These are phyloP conservation scores for Octomys mimax DNA, from an alignment of 2,797 vertebrate genomes.

Conservation along the genomic window DNA sequence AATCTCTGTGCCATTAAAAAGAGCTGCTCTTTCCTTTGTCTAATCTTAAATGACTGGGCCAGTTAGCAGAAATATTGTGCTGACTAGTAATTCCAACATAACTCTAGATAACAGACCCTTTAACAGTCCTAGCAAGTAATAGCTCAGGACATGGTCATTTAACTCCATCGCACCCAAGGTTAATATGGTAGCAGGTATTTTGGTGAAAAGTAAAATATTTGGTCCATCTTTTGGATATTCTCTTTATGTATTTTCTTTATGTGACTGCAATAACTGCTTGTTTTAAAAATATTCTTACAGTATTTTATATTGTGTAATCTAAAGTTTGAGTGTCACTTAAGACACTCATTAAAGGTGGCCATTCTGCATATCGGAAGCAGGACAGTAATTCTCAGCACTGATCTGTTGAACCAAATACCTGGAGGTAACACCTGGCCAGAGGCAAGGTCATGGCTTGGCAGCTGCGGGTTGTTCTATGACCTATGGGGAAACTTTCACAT, in stretches of 20 bases:
- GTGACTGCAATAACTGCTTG: not conserved
- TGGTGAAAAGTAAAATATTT: not conserved
- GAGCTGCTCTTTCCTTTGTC: not conserved
- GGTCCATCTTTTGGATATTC: not conserved
- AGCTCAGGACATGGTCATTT: not conserved
- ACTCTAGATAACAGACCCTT: not conserved
- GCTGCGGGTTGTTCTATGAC: not conserved
- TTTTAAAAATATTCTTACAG: slow-evolving; percentile 16
- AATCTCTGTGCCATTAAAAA: not conserved
- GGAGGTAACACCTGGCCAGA: not conserved
- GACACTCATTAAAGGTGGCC: not conserved
- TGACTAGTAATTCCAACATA: not conserved
- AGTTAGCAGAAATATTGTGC: not conserved
- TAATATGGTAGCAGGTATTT: not conserved
- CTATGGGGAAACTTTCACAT: not conserved
- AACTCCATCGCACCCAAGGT: not conserved
- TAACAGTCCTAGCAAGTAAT: not conserved
- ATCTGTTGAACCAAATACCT: not conserved
- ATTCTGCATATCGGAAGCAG: not conserved
- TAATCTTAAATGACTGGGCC: not conserved
- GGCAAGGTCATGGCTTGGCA: not conserved
- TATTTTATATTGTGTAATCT: not conserved
- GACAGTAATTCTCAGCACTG: not conserved
- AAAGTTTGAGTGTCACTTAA: not conserved
- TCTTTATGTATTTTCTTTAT: not conserved